A percentile compares a stretch with the other conserved stretches of the same genome.
Conservation (phyloP, 2,797 vertebrate species). For the Nyctibius grandis region DNA sequence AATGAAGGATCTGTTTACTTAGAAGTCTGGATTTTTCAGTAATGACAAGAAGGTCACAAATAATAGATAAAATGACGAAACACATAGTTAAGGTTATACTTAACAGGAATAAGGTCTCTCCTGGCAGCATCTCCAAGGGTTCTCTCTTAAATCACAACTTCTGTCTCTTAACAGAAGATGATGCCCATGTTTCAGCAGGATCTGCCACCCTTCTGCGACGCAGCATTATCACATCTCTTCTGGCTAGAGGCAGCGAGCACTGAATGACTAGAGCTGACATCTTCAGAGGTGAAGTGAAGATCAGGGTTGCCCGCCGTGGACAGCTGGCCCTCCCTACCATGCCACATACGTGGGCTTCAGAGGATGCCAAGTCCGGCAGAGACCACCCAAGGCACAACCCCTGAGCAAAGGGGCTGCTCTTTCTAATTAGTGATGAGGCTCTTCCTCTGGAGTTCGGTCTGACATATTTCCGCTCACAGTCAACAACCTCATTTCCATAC, state of each 20-base stretch:
- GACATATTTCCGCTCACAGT: neutral
- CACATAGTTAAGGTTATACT: neutral
- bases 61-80: neutral
- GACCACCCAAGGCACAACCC: neutral
- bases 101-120: neutral
- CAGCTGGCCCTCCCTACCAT: neutral
- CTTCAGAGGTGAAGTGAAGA: neutral
- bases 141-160: neutral
- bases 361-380: neutral
- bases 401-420: neutral
- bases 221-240: neutral
- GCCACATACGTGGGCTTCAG: neutral
- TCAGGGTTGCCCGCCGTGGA: rapidly evolving
- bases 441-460: neutral
- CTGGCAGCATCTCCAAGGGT: neutral
- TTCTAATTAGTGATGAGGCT: neutral
- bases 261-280: neutral
- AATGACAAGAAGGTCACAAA: neutral
- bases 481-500: neutral
- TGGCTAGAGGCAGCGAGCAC: neutral
- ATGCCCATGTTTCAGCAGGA: neutral
- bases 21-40: neutral
- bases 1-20: neutral
- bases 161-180: neutral
- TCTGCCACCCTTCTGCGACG: neutral